phyloP scores from a whole-genome alignment of 2,797 vertebrate species.

The Ataeniobius toweri region DNA sequence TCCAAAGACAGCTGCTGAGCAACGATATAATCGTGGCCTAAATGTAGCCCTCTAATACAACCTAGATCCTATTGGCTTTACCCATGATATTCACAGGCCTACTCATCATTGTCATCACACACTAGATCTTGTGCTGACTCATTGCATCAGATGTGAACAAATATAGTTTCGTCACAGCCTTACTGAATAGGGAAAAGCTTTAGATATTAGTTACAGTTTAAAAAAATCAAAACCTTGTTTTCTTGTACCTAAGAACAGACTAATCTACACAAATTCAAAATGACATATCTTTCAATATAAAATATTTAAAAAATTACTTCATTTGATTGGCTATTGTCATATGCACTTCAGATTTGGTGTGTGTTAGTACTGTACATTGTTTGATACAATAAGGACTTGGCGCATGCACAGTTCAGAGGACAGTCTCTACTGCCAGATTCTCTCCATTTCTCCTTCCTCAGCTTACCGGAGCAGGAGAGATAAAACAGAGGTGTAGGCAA shows the following conservation, averaged over 20 bases:
- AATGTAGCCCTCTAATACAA: not conserved
- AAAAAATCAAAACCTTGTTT: too few species aligned
- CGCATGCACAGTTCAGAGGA: not conserved
- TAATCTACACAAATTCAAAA: not conserved
- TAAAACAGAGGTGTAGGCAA: slow-evolving; percentile 39
- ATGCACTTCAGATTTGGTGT: not conserved
- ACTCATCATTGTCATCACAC: not conserved
- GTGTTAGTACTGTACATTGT: not conserved
- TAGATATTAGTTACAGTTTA: too few species aligned
- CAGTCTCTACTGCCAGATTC: slow-evolving; percentile 33
- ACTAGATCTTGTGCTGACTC: not conserved
- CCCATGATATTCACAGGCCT: not conserved
- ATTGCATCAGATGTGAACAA: not conserved
- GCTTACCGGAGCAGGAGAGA: slow-evolving; percentile 39
- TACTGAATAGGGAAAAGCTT: too few species aligned
- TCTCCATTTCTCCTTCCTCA: slow-evolving; percentile 41
- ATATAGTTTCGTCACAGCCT: not conserved
- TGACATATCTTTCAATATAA: not conserved
- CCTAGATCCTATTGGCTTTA: not conserved
- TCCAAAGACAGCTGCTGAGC: not conserved
- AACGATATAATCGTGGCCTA: not conserved
- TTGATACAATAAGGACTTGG: not conserved
- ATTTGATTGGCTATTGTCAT: not conserved
- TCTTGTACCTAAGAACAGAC: not conserved
- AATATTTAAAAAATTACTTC: not conserved